Conservation (phyloP, 2,113 vertebrate genomes). For the Canis aureus region DNA sequence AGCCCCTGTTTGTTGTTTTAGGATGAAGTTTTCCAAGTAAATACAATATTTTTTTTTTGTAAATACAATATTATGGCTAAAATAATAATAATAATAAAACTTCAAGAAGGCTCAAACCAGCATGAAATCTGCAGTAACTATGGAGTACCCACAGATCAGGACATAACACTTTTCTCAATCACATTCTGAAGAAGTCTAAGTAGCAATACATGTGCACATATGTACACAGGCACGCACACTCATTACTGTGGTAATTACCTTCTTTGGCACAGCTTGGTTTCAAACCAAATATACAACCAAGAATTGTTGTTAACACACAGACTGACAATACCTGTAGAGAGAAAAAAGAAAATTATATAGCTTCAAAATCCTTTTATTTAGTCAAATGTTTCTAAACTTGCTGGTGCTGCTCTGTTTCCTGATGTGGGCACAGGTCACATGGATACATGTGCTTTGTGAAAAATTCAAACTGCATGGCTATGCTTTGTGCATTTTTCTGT, state of each 20-base stretch:
- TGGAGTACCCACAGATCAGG: background rate
- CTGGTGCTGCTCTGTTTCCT: background rate
- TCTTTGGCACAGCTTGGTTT: slow-evolving; percentile 92
- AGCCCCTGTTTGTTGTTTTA: background rate
- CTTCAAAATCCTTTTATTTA: background rate
- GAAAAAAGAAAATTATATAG: slow-evolving; percentile 30
- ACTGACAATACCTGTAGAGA: slow-evolving; percentile 88
- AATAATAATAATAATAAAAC: background rate
- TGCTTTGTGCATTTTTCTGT: background rate
- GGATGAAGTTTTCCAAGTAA: background rate
- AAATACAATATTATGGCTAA: background rate
- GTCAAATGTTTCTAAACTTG: background rate
- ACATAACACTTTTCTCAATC: background rate
- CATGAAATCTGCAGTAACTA: background rate
- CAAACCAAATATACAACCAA: slow-evolving; percentile 92
- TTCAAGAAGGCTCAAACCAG: background rate
- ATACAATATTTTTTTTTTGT: background rate
- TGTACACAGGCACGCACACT: background rate
- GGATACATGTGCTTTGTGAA: background rate
- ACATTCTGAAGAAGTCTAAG: background rate
- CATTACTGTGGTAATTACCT: slow-evolving; percentile 83
- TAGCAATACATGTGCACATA: background rate
- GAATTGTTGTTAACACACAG: slow-evolving; percentile 89
- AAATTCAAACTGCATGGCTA: background rate
- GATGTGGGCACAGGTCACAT: background rate